These are phyloP conservation scores for Lampropteryx suffumata DNA, from an alignment of 2,888 invertebrate species.

Conservation along the genomic window DNA sequence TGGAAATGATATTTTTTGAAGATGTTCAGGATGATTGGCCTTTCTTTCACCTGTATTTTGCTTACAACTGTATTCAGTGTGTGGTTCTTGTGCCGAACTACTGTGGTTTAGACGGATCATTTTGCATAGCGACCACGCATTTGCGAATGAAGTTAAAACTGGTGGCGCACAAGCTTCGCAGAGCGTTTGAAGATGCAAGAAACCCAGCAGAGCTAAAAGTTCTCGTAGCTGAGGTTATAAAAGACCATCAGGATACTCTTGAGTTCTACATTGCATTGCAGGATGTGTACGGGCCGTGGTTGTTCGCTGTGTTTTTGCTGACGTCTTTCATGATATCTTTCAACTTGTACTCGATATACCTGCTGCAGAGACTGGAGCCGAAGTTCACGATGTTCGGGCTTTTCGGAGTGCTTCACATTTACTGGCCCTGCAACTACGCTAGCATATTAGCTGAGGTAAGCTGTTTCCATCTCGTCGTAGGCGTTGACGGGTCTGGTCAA, in stretches of 20 bases:
- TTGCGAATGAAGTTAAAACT: slow-evolving; percentile 61
- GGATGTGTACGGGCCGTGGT: slow-evolving; percentile 59
- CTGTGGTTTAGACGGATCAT: slow-evolving; percentile 62
- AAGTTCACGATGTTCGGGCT: slow-evolving; percentile 56
- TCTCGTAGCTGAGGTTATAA: slow-evolving; percentile 49
- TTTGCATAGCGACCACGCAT: slow-evolving; percentile 63
- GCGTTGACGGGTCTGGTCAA: too few relatives aligned
- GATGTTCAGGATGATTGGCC: slow-evolving; percentile 60
- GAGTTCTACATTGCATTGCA: slow-evolving; percentile 53
- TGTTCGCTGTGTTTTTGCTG: slow-evolving; percentile 55
- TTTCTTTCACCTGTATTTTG: slow-evolving; percentile 59
- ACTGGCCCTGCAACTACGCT: slow-evolving; percentile 59
- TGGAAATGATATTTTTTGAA: slow-evolving; percentile 56
- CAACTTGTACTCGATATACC: slow-evolving; percentile 58
- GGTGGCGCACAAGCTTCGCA: slow-evolving; percentile 48
- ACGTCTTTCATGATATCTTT: slow-evolving; percentile 58
- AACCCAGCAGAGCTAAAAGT: slow-evolving; percentile 41
- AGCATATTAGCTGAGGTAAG: slow-evolving; percentile 57
- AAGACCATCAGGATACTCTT: slow-evolving; percentile 58
- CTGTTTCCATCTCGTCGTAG: background rate
- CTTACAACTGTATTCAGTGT: slow-evolving; percentile 52
- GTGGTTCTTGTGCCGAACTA: slow-evolving; percentile 52
- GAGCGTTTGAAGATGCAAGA: slow-evolving; percentile 47
- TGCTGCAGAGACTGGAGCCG: slow-evolving; percentile 48
- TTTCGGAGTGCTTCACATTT: slow-evolving; percentile 56